phyloP scores from a whole-genome alignment of 2,888 invertebrate species.

The Eudasyphora cyanicolor region DNA sequence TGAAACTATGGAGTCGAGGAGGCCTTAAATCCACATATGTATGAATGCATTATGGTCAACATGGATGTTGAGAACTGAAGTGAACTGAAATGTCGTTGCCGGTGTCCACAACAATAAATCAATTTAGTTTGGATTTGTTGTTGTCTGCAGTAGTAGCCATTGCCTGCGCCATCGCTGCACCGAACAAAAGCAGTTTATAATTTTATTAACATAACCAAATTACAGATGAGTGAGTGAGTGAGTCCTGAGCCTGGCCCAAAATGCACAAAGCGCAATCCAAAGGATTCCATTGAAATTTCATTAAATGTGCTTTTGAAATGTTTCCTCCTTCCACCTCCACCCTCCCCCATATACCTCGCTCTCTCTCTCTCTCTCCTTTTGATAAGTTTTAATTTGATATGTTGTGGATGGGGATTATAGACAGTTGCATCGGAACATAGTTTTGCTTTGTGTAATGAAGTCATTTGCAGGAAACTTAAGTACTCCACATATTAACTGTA shows the following conservation, averaged over 20 bases:
- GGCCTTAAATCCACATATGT: neutral
- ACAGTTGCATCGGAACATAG: neutral
- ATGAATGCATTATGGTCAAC: constrained; percentile 2
- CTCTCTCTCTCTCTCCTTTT: neutral
- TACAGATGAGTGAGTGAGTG: constrained; percentile 28
- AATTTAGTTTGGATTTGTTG: constrained; percentile 31
- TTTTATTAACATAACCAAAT: constrained; percentile 53
- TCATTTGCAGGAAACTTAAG: neutral
- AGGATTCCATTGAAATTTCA: constrained; percentile 27
- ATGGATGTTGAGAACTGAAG: neutral
- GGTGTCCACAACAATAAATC: constrained; percentile 39
- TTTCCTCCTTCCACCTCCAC: neutral
- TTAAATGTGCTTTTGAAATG: constrained; percentile 8
- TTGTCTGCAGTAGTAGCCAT: too few species aligned
- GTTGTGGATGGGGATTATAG: neutral
- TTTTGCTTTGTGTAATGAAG: neutral
- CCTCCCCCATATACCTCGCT: neutral
- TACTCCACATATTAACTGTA: neutral
- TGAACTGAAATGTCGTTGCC: neutral
- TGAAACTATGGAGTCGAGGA: neutral
- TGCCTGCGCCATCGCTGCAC: too few species aligned
- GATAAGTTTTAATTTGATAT: constrained; percentile 11
- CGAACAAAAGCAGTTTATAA: constrained; percentile 49
- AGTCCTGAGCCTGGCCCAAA: neutral
- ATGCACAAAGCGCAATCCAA: neutral